Base-by-base conservation (phyloP, 2,797 vertebrate genomes). In the Rhinichthys osculus region DNA sequence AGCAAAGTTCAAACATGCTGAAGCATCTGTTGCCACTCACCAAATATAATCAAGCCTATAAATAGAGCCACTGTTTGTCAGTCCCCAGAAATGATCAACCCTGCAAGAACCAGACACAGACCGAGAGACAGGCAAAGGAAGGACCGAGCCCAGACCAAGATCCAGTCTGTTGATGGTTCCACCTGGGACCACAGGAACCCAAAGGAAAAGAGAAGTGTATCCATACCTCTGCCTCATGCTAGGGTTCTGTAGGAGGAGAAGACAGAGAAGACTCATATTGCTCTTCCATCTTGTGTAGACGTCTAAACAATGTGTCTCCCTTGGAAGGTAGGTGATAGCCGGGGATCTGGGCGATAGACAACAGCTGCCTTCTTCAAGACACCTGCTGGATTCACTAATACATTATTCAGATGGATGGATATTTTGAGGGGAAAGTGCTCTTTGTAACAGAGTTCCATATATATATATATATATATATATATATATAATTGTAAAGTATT, bases 41-140 rank as follows among this genome's bases (percentile, higher is more conserved):
- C 88, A 87, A 88, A 91, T 91, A 89, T 90, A 90, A 86, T 90
- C 88, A 85, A 84, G 74, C 35, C 86, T 91, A 91, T 83, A 89
- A 88, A 92, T 90, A 91, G 90, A 89, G 38, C 70, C 89, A 87
- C 84, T 89, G 89, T 88, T 88, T 86, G 83, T 85, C 62, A 81
- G 83, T 52, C 52, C 71, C 23, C 83, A 87, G 87, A 88, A 87
- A 88, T 87, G 71, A 85, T 81, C 80, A 88, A 66, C 76, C 74
- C 10, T 8, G 40, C 73, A 83, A 72, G 80, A 84, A 74, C 35
- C 27, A 78, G 66, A 83, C 62, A 67, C 62, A 79, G 72, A 59
- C 16, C 21, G 17, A 81, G 79, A 54, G 5, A 38, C 33, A 40
- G 42, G 71, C 54, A 23, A 81, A 77, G 71, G 42, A 74, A 81